phyloP scores from a whole-genome alignment of 2,113 vertebrate species.

The Datnioides undecimradiatus region DNA sequence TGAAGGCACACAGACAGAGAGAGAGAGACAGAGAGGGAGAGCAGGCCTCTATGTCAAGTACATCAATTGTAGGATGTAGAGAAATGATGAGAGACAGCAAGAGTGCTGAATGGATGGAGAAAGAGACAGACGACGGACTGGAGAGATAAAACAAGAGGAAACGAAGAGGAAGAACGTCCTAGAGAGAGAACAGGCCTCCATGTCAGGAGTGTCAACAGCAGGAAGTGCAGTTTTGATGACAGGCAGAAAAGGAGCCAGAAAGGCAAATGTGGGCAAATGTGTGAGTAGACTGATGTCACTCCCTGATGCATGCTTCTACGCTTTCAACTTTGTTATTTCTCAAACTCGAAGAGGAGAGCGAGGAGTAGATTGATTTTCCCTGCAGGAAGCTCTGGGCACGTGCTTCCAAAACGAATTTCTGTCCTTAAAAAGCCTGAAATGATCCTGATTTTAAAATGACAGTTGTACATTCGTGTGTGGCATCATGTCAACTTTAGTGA shows the following conservation, averaged over 20 bases:
- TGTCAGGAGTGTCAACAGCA: conserved; percentile 25
- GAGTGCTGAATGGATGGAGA: conserved; percentile 26
- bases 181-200: conserved; percentile 43
- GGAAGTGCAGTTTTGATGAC: conserved; percentile 42
- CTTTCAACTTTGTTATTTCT: conserved; percentile 6
- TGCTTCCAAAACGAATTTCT: conserved; percentile 13
- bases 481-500: conserved; percentile 35
- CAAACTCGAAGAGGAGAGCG: background rate
- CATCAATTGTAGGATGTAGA: conserved; percentile 29
- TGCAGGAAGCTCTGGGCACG: background rate
- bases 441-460: conserved; percentile 32
- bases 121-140: conserved; percentile 4
- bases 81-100: conserved; percentile 38
- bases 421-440: conserved; percentile 26
- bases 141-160: conserved; percentile 24
- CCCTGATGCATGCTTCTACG: background rate
- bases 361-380: conserved; percentile 28
- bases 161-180: conserved; percentile 8
- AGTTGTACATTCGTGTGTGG: conserved; percentile 9
- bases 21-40: conserved; percentile 14
- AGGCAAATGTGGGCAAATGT: background rate
- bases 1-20: background rate
- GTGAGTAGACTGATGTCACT: conserved; percentile 16
- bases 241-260: conserved; percentile 4
- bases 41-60: conserved; percentile 37